Evolutionary conservation across 2,888 invertebrate species (phyloP).

Genomic region (Trilocha varians): DNA sequence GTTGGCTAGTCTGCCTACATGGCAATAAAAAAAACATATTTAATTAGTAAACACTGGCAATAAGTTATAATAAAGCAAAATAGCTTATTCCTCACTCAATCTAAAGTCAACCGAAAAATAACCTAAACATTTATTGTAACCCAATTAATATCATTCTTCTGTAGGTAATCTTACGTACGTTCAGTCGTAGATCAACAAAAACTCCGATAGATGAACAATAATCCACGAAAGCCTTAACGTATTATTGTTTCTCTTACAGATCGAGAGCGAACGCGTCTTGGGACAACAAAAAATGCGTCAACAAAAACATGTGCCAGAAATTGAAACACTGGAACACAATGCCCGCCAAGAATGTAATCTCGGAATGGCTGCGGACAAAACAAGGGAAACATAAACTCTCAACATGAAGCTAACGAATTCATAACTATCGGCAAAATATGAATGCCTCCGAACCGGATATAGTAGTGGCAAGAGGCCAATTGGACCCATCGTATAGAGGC

Average conservation of each 20-base stretch:
- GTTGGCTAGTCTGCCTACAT: too few relatives aligned
- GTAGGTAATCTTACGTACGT: too few relatives aligned
- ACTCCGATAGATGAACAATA: not conserved
- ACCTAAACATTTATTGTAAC: too few relatives aligned
- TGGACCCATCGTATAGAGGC: slow-evolving; percentile 44
- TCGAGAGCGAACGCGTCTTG: slow-evolving; percentile 25
- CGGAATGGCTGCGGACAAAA: slow-evolving; percentile 64
- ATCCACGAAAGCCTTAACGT: not conserved
- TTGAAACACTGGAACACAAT: slow-evolving; percentile 52
- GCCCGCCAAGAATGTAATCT: slow-evolving; percentile 67
- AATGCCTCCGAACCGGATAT: slow-evolving; percentile 52
- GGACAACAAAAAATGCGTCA: slow-evolving; percentile 41
- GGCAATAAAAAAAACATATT: too few relatives aligned
- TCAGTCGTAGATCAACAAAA: too few relatives aligned
- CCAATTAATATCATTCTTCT: too few relatives aligned
- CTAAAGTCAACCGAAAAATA: too few relatives aligned
- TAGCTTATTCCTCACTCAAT: too few relatives aligned
- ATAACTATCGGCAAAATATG: slow-evolving; percentile 61
- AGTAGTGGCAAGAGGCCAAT: slow-evolving; percentile 62
- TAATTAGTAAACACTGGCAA: too few relatives aligned
- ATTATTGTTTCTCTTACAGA: slow-evolving; percentile 47
- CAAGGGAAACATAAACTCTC: slow-evolving; percentile 64
- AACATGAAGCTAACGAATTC: slow-evolving; percentile 59
- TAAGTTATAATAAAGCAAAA: too few relatives aligned
- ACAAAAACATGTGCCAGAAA: slow-evolving; percentile 53